Evolutionary conservation across 1,140 invertebrate genomes (phyloP), one percentile per base, ranked within the genome.

Genomic region (Aphidius gifuensis): DNA sequence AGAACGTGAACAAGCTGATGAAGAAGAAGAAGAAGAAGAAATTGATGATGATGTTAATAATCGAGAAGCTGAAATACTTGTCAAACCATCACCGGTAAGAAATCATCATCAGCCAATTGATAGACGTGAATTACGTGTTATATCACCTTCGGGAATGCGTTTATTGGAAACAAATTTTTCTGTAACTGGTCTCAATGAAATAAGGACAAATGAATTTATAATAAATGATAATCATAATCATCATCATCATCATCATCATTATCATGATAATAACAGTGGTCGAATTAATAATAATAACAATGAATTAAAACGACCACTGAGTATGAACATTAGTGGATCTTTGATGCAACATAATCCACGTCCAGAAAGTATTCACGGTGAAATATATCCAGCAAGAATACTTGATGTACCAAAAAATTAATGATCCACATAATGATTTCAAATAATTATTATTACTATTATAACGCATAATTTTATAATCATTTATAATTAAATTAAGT

Each of bases 1-100:
- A 62, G 77, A 83, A 67, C 71, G 71, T 45, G 80, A 84, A 63
- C 80, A 83, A 65, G 83, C 85, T 61, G 1, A 16, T 16, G 83
- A 83, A 23, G 74, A 72, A 6, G 77, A 75, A 23, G 74, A 72
- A 6, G 77, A 75, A 21, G 69, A 74, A n/a, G 68, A 76, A 45
- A 51, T 67, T 9, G 44, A 66, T 9, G 61, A 70, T n/a, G 40
- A 62, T 8, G 50, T 38, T 40, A 60, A 56, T 58, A 58, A 69
- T 62, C 48, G 68, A 61, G 67, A 72, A 45, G 62, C 68, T 55
- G 71, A 74, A 23, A 68, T 72, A 56, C 58, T 71, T 43, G 70
- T 68, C 58, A 74, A 70, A 51, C 70, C 69, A 49, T 61, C 66
- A 23, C 70, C 76, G 76, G 76, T 80, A 79, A 79, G 76, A 71